Evolutionary conservation across 2,888 invertebrate genomes (phyloP), one percentile per base, ranked within the genome.

Genomic region (Polydrusus pterygomalis): DNA sequence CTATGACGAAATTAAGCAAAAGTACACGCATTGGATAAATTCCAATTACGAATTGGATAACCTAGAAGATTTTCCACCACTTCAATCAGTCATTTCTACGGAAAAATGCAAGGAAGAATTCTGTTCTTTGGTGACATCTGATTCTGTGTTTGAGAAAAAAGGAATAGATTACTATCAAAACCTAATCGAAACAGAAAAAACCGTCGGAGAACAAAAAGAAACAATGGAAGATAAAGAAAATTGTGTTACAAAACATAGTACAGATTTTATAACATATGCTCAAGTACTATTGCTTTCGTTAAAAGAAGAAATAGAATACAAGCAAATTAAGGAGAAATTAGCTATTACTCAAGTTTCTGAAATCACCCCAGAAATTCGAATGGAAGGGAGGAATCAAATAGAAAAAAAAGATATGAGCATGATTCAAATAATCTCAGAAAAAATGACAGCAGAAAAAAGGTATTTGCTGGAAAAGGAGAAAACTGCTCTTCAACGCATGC

Each of bases 21-120:
- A 15, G 7, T 47, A 47, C 8, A 15, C 47, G 5, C 17, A 17
- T 10, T 47, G 25, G 20, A 64, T 2, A 3, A 64, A 64, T 11
- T n/a, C 15, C 9, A 17, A 62, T 6, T 62, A 62, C 17, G 17
- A 62, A 7, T 17, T 62, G 8, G 40, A 40, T 9, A 62, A 18
- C 17, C 15, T 18, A 1, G 62, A 38, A 62, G 62, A 62, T 40
- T 62, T 62, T 40, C 62, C 62, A 17, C 38, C 34, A 0, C 62
- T 40, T 1, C 9, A 15, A 5, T 15, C 34, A 38, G 18, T 18
- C 9, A 17, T 15, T 9, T 17, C 49, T 17, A 10, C 1, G 2
- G 49, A 49, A 18, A 18, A 9, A 49, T 18, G 18, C 6, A 9
- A 15, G 18, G 49, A 49, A 18, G 7, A 2, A 9, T 49, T 17